Evolutionary conservation across 2,888 invertebrate species (phyloP).

Genomic region (Dimorphilus gyrociliatus): DNA sequence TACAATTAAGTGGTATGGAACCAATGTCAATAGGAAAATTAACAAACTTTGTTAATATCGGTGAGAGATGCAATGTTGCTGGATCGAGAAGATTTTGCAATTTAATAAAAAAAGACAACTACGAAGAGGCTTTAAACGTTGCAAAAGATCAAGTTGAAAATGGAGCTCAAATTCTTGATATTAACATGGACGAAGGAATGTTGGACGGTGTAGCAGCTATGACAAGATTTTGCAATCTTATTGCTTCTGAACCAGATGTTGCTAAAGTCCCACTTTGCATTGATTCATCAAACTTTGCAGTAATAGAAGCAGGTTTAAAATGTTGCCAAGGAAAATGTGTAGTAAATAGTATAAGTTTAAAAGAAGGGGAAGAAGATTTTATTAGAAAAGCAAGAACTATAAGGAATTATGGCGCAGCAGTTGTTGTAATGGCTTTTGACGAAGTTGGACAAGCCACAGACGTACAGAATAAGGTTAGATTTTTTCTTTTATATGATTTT

Average conservation of each 20-base stretch:
- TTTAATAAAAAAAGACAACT: slow-evolving; percentile 42
- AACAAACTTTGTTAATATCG: slow-evolving; percentile 46
- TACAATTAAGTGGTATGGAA: too few relatives aligned
- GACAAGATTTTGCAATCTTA: slow-evolving; percentile 43
- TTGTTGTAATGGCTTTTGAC: slow-evolving; percentile 48
- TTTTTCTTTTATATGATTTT: too few relatives aligned
- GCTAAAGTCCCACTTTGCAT: slow-evolving; percentile 45
- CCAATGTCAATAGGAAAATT: slow-evolving; percentile 39
- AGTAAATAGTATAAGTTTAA: slow-evolving; percentile 46
- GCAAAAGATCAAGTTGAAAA: slow-evolving; percentile 45
- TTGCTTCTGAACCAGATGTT: slow-evolving; percentile 45
- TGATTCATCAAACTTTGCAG: slow-evolving; percentile 45
- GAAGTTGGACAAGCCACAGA: slow-evolving; percentile 42
- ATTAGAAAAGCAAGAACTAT: slow-evolving; percentile 41
- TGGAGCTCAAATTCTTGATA: slow-evolving; percentile 45
- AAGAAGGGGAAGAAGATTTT: slow-evolving; percentile 45
- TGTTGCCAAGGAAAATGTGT: slow-evolving; percentile 45
- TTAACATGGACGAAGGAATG: slow-evolving; percentile 48
- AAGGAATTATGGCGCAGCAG: slow-evolving; percentile 43
- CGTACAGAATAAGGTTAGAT: too few relatives aligned
- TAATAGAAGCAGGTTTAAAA: slow-evolving; percentile 45
- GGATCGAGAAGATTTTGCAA: slow-evolving; percentile 43
- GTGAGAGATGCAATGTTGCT: slow-evolving; percentile 47
- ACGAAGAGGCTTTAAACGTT: slow-evolving; percentile 43
- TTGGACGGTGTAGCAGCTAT: slow-evolving; percentile 43